phyloP scores from a whole-genome alignment of 2,888 invertebrate genomes.

The Schrankia costaestrigalis region DNA sequence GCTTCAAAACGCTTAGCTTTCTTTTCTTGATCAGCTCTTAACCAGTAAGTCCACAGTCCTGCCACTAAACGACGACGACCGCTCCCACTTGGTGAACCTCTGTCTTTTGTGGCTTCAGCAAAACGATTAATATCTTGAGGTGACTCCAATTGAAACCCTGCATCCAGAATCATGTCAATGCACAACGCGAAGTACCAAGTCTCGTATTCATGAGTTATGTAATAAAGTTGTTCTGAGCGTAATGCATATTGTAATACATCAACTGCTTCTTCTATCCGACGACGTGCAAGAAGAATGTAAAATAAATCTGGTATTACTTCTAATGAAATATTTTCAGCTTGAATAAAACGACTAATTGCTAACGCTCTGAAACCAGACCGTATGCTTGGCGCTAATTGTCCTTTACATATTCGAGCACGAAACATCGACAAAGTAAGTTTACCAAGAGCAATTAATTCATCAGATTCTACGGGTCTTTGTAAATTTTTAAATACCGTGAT shows the following conservation, averaged over 20 bases:
- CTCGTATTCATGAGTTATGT: slow-evolving; percentile 48
- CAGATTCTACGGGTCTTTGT: slow-evolving; percentile 52
- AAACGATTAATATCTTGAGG: slow-evolving; percentile 65
- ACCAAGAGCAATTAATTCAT: slow-evolving; percentile 69
- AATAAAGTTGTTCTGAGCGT: slow-evolving; percentile 38
- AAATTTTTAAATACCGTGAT: slow-evolving; percentile 44
- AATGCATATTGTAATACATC: slow-evolving; percentile 62
- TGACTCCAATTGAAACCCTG: slow-evolving; percentile 76
- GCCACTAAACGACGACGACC: slow-evolving; percentile 57
- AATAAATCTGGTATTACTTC: slow-evolving; percentile 71
- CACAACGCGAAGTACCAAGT: slow-evolving; percentile 81
- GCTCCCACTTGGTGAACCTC: slow-evolving; percentile 42
- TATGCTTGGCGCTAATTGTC: slow-evolving; percentile 48
- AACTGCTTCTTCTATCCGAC: slow-evolving; percentile 73
- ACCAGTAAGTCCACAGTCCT: slow-evolving; percentile 70
- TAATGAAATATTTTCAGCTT: slow-evolving; percentile 59
- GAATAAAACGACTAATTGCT: slow-evolving; percentile 63
- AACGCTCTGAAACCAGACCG: slow-evolving; percentile 66
- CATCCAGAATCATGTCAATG: slow-evolving; percentile 79
- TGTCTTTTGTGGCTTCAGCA: slow-evolving; percentile 53
- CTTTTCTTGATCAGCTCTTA: slow-evolving; percentile 53
- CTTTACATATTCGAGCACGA: slow-evolving; percentile 59
- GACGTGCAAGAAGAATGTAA: slow-evolving; percentile 60
- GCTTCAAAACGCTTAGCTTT: slow-evolving; percentile 63
- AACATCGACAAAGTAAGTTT: slow-evolving; percentile 69